These are phyloP conservation scores for Siderastrea siderea DNA, from an alignment of 92 coral and sea anemone genomes.

Conservation along the genomic window DNA sequence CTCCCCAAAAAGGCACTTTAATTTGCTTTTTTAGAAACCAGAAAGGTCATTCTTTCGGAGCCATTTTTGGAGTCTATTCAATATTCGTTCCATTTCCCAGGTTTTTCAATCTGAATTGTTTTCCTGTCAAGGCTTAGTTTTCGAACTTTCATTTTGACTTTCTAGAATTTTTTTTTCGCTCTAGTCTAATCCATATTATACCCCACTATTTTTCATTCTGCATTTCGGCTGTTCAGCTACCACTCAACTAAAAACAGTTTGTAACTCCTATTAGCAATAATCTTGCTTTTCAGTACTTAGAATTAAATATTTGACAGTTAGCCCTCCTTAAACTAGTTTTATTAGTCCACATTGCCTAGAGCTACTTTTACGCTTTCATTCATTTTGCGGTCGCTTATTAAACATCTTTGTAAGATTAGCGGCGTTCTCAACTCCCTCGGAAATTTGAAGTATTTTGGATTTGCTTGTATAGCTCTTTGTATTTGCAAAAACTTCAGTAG, in stretches of 20 bases:
- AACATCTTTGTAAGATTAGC: neutral
- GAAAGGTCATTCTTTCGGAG: no score
- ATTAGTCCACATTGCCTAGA: conserved; percentile 16
- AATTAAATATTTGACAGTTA: neutral
- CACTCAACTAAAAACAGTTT: neutral
- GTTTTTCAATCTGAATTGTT: no score
- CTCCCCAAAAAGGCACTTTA: no score
- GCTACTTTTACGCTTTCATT: neutral
- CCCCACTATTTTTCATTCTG: neutral
- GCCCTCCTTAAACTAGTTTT: neutral
- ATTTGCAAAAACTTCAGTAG: no score
- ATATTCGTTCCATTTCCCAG: neutral
- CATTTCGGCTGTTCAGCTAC: no score
- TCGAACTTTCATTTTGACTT: neutral
- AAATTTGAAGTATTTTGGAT: neutral
- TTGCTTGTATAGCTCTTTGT: no score
- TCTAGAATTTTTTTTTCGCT: no score
- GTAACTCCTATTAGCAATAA: conserved; percentile 1
- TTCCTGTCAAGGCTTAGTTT: neutral
- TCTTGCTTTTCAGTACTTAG: neutral
- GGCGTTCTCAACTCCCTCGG: neutral
- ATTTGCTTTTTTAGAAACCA: no score
- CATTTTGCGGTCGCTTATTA: neutral
- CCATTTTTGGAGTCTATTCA: no score
- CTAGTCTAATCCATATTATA: no score